Base-by-base conservation (phyloP, 2,888 invertebrate species). In the Camponotus fellah region DNA sequence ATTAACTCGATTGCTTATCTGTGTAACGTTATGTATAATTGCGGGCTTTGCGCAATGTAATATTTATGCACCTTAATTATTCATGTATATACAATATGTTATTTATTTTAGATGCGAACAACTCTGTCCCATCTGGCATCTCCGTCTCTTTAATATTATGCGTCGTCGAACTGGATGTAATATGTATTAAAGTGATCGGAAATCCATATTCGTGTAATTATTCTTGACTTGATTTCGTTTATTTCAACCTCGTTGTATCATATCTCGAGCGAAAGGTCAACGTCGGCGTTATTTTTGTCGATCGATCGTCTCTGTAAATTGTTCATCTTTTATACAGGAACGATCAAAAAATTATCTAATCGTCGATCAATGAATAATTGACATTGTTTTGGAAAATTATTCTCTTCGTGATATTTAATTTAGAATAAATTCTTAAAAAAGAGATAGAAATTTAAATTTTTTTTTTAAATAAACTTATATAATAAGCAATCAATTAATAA, bases 11-110 rank as follows among this genome's bases (percentile, higher is more conserved):
- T 56, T 56, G 40, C 56, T 53, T 68, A 26, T 68, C 10, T 58
- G 3, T 56, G 40, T 68, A 40, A n/a, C 56, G 56, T 37, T 65
- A 76, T 66, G 56, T 68, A 66, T 66, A 74, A 62, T 26, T 58
- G 75, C 49, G 17, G 75, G 77, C 68, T 79, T 71, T 72, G 53
- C 58, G 79, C 74, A 79, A 79, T 79, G 74, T 79, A 71, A 72
- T 60, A 79, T 79, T 72, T 21, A 43, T 46, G 43, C 46, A 71
- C 17, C 26, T 76, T 40, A 56, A 77, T 14, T 77, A 56, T 34
- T n/a, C 21, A 34, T 62, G n/a, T 43, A 26, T 34, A 46, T 79
- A 21, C 60, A 71, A 37, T 53, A 53, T 53, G 49, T 21, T 60
- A 34, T 58, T 1, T 43, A 43, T 10, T 43, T 72, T 79, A 79